phyloP scores from a whole-genome alignment of 35 echinoderm and acorn worm species.

The Acanthaster planci region DNA sequence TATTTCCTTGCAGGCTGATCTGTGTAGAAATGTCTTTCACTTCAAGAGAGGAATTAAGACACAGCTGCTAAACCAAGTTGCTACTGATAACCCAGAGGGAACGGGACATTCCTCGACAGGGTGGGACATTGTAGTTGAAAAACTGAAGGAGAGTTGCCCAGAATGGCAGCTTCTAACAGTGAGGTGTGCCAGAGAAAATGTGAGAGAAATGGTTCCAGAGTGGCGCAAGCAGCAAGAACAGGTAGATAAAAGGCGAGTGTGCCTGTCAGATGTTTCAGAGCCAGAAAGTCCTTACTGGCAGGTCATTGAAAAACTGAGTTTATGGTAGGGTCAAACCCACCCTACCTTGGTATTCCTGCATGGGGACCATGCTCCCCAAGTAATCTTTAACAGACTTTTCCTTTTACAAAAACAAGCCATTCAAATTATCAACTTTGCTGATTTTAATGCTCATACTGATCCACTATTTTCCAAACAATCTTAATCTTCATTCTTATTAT shows the following conservation, averaged over 20 bases:
- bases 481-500: no score
- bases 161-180: neutral
- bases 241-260: neutral
- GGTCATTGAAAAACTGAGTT: no score
- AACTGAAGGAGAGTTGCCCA: neutral
- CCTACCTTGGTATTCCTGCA: no score
- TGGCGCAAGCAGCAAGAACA: neutral
- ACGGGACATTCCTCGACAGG: neutral
- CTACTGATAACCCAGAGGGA: neutral
- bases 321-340: no score
- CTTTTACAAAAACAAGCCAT: no score
- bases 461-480: no score
- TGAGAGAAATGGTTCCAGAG: neutral
- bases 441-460: no score
- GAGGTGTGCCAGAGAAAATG: slow-evolving; percentile 3
- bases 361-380: no score
- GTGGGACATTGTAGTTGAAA: neutral
- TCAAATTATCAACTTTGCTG: no score
- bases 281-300: no score
- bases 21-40: slow-evolving; percentile 4
- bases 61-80: slow-evolving; percentile 3
- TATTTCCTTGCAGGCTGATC: slow-evolving; percentile 8
- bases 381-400: no score
- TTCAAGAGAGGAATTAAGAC: neutral
- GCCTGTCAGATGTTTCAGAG: no score